A percentile compares a stretch with the other conserved stretches of the same genome.
These are phyloP conservation scores for Phragmatobia fuliginosa DNA, from an alignment of 2,888 invertebrate species.

Conservation along the genomic window DNA sequence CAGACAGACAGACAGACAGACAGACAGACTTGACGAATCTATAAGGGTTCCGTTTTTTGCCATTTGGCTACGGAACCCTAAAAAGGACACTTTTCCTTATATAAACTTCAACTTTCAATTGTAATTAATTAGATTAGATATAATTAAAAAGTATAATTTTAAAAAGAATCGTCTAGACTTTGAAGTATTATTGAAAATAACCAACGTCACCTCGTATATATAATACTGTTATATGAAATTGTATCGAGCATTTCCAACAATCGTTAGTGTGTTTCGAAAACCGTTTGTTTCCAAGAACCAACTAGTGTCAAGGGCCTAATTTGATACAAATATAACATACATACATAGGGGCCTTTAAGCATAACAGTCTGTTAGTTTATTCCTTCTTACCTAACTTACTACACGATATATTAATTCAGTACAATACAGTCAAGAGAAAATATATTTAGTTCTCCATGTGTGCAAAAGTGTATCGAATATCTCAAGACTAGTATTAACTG, in stretches of 20 bases:
- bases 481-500: too few species aligned
- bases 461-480: too few species aligned
- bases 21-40: too few species aligned
- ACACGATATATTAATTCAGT: neutral
- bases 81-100: neutral
- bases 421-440: neutral
- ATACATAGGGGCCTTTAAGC: neutral
- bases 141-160: too few species aligned
- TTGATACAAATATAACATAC: constrained; percentile 8
- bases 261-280: neutral
- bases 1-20: too few species aligned
- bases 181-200: neutral
- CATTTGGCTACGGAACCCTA: too few species aligned
- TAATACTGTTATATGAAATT: neutral
- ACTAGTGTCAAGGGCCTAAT: constrained; percentile 3
- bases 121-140: too few species aligned
- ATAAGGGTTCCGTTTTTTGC: too few species aligned
- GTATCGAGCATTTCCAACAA: neutral
- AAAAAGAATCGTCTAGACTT: neutral
- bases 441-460: neutral
- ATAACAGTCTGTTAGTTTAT: neutral
- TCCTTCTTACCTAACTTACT: constrained; percentile 10
- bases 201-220: neutral
- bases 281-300: neutral
- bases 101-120: too few species aligned